phyloP scores from a whole-genome alignment of 2,888 invertebrate genomes.

The Cyclophora albipunctata region DNA sequence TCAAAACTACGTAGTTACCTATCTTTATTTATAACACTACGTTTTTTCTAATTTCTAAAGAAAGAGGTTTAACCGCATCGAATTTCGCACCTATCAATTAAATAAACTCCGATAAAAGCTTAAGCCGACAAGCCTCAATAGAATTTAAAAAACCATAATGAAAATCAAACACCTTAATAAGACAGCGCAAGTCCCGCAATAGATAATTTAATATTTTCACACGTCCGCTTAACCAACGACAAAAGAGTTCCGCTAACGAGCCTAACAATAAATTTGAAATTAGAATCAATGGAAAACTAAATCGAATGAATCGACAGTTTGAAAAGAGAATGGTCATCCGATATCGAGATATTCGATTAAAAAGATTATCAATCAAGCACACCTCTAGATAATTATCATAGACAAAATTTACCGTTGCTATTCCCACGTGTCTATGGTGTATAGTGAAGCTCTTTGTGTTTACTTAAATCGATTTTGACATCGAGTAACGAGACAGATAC shows the following conservation, averaged over 20 bases:
- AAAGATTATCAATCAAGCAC: constrained; percentile 47
- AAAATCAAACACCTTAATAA: no score
- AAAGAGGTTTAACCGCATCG: no score
- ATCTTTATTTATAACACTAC: no score
- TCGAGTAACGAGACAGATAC: constrained; percentile 29
- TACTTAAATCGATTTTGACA: constrained; percentile 26
- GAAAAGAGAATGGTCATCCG: constrained; percentile 19
- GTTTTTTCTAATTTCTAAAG: no score
- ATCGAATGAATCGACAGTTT: constrained; percentile 62
- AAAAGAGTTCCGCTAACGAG: constrained; percentile 53
- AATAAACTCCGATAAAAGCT: no score
- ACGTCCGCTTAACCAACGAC: constrained; percentile 46
- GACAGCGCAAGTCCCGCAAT: no score
- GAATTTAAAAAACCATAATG: no score
- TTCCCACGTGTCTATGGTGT: constrained; percentile 15
- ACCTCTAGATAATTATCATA: constrained; percentile 39
- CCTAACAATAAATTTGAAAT: constrained; percentile 52
- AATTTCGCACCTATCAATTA: no score
- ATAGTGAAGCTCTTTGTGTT: constrained; percentile 11
- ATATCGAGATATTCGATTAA: constrained; percentile 33
- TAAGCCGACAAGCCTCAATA: no score
- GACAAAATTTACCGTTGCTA: constrained; percentile 34
- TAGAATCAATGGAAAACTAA: constrained; percentile 59
- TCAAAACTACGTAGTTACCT: no score
- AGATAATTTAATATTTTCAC: constrained; percentile 37